These are phyloP conservation scores for Macaria notata DNA, from an alignment of 2,888 invertebrate genomes.

Conservation along the genomic window DNA sequence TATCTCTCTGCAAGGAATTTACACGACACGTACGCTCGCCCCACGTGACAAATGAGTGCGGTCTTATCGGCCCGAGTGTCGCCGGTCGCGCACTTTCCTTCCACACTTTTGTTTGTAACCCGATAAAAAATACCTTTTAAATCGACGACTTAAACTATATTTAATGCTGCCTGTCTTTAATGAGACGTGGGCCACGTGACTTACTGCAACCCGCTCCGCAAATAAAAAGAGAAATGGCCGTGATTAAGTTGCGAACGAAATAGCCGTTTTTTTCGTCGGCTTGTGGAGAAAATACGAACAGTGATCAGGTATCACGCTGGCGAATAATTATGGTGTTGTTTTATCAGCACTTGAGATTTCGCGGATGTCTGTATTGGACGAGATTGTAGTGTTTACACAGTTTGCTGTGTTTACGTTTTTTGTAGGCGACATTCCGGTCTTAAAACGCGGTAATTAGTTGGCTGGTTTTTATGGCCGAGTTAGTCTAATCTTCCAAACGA, in stretches of 20 bases:
- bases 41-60: constrained; percentile 76
- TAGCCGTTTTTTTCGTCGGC: constrained; percentile 43
- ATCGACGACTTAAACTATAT: constrained; percentile 39
- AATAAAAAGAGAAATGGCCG: constrained; percentile 42
- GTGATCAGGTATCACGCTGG: constrained; percentile 54
- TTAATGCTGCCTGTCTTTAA: constrained; percentile 53
- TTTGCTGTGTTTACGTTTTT: constrained; percentile 6
- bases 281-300: constrained; percentile 46
- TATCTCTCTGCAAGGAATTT: constrained; percentile 71
- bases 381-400: constrained; percentile 48
- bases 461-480: neutral
- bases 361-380: constrained; percentile 64
- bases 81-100: constrained; percentile 50
- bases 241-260: constrained; percentile 52
- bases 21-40: constrained; percentile 68
- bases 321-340: constrained; percentile 62
- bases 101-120: constrained; percentile 47
- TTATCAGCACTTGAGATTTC: constrained; percentile 63
- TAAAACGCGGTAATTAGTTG: too few relatives aligned
- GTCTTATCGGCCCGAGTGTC: constrained; percentile 63
- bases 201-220: constrained; percentile 41
- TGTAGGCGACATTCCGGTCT: too few relatives aligned
- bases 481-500: neutral
- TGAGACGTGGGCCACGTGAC: constrained; percentile 54
- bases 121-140: constrained; percentile 42